Conservation (phyloP, 2,888 invertebrate species). For the Notodonta ziczac region DNA sequence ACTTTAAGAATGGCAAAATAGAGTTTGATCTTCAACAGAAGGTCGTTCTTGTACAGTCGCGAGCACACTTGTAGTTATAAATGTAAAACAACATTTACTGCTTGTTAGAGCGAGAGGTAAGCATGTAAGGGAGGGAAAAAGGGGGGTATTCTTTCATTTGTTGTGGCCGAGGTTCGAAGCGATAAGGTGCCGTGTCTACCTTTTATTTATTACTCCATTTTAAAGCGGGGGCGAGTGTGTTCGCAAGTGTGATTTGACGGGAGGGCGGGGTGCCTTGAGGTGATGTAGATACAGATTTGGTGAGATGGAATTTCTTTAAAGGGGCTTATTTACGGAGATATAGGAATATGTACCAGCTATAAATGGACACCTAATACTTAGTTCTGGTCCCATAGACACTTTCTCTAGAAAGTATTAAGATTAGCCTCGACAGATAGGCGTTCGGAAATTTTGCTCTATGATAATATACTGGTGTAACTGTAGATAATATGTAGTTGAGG, state of each 20-base stretch:
- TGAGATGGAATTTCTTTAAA: constrained; percentile 21
- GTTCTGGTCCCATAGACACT: too few relatives aligned
- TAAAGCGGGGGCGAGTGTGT: constrained; percentile 75
- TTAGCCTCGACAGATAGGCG: too few relatives aligned
- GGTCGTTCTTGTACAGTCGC: constrained; percentile 42
- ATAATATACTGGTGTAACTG: too few relatives aligned
- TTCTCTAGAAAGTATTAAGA: too few relatives aligned
- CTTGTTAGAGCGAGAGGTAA: constrained; percentile 53
- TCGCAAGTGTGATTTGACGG: constrained; percentile 67
- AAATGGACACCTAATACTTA: background rate
- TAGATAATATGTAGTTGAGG: too few relatives aligned
- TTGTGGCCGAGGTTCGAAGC: constrained; percentile 54
- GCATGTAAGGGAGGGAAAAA: constrained; percentile 35
- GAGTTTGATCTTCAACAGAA: constrained; percentile 31
- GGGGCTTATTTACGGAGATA: background rate
- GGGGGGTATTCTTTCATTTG: constrained; percentile 76
- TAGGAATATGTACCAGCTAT: background rate
- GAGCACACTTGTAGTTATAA: constrained; percentile 79
- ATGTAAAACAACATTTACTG: constrained; percentile 81
- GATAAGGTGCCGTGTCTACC: constrained; percentile 78
- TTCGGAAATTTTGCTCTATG: too few relatives aligned
- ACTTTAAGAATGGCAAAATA: constrained; percentile 30
- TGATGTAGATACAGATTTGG: constrained; percentile 40
- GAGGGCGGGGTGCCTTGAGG: constrained; percentile 35
- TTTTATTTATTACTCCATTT: constrained; percentile 83